Conservation (phyloP, 2,888 invertebrate genomes). For the Trissolcus brochymenae region DNA sequence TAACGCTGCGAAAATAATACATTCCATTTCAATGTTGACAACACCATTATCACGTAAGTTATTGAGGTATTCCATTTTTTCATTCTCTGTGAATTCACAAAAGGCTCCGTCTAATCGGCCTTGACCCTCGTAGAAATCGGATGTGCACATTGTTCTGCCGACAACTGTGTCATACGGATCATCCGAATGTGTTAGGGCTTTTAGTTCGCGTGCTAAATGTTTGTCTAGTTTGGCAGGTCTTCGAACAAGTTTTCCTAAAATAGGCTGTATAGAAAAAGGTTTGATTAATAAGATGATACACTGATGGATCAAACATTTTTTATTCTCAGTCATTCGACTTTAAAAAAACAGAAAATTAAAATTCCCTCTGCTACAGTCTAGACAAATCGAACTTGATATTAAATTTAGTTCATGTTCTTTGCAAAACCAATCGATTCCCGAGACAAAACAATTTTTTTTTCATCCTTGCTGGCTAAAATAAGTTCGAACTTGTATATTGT, state of each 20-base stretch:
- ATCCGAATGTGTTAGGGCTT: constrained; percentile 82
- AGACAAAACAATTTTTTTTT: too few relatives aligned
- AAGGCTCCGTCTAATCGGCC: constrained; percentile 97
- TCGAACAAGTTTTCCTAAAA: constrained; percentile 88
- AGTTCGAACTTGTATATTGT: too few relatives aligned
- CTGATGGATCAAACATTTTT: too few relatives aligned
- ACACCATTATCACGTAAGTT: constrained; percentile 87
- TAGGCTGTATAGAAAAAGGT: constrained; percentile 79
- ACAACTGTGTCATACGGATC: constrained; percentile 91
- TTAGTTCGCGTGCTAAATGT: constrained; percentile 87
- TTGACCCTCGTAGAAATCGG: constrained; percentile 99
- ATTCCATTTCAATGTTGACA: constrained; percentile 98
- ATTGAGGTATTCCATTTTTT: constrained; percentile 92
- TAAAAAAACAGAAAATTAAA: too few relatives aligned
- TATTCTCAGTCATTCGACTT: too few relatives aligned
- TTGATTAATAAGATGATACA: too few relatives aligned
- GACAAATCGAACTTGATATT: too few relatives aligned
- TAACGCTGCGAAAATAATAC: constrained; percentile 93
- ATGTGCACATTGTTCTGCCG: constrained; percentile 97
- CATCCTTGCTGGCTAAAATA: too few relatives aligned
- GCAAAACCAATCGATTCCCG: too few relatives aligned
- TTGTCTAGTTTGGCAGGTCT: constrained; percentile 91
- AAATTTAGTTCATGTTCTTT: too few relatives aligned
- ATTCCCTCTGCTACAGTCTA: too few relatives aligned
- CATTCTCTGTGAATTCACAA: constrained; percentile 93